Evolutionary conservation across 2,888 invertebrate genomes (phyloP).

Genomic region (Chalcosyrphus nemorum): DNA sequence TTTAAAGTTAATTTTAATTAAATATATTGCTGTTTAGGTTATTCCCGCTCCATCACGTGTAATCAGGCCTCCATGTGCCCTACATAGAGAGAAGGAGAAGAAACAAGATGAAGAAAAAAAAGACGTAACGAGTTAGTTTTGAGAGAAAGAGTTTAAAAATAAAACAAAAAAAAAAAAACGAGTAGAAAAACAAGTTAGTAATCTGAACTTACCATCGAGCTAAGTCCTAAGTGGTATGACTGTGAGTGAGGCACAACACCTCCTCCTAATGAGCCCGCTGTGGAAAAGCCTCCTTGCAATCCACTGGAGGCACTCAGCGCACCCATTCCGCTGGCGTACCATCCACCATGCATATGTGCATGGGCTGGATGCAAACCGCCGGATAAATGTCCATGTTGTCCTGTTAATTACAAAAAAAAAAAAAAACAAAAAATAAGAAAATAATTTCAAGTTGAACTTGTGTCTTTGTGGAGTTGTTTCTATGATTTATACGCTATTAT

Average conservation of each 20-base stretch:
- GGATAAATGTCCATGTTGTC: conserved; percentile 86
- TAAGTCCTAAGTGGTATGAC: conserved; percentile 87
- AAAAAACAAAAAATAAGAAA: neutral
- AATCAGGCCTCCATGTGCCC: conserved; percentile 96
- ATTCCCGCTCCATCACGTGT: conserved; percentile 90
- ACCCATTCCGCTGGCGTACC: conserved; percentile 85
- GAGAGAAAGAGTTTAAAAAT: neutral
- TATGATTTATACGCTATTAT: neutral
- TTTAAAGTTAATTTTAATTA: conserved; percentile 81
- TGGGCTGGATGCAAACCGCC: conserved; percentile 84
- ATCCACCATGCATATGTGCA: conserved; percentile 86
- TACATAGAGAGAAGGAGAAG: conserved; percentile 80
- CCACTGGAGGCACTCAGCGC: conserved; percentile 85
- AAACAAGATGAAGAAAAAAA: conserved; percentile 35
- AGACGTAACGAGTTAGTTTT: conserved; percentile 58
- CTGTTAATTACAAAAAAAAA: conserved; percentile 79
- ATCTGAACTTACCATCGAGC: conserved; percentile 85
- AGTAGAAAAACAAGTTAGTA: conserved; percentile 12
- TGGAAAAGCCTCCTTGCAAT: conserved; percentile 84
- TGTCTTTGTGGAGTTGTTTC: neutral
- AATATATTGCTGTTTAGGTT: conserved; percentile 82
- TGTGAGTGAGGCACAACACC: conserved; percentile 86
- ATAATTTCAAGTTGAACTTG: neutral
- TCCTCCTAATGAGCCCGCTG: conserved; percentile 85
- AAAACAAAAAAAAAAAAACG: neutral